Base-by-base conservation (phyloP, 2,888 invertebrate species). In the Eupeodes latifasciatus region DNA sequence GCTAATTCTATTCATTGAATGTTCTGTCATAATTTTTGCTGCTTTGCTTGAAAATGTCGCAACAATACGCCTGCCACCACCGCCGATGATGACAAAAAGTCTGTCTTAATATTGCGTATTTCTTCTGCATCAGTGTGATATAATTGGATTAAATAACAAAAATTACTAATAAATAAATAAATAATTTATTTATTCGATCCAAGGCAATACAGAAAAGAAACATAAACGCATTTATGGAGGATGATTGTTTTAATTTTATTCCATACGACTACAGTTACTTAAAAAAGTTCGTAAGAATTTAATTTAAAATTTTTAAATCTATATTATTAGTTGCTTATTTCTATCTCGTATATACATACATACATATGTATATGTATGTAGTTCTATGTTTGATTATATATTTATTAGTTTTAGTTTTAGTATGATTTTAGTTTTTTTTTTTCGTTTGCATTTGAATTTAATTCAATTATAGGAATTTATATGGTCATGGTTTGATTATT, bases 231-330 rank as follows among this genome's bases (percentile, higher is more conserved):
- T 91, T 90, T 91, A 92, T 92, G 93, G 93, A 92, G 92, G 91
- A 92, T 92, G 92, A 92, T 90, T 92, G 91, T 91, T 92, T 91
- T 90, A 91, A 91, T 85, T 92, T 92, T 89, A 91, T 92, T 90
- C 92, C 93, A 61, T 93, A 92, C 90, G 92, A 92, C 91, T 90
- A 91, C 90, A 92, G 92, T 90, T 92, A 93, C 90, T 91, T 92
- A 85, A 92, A 93, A 91, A 93, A 90, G 93, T 93, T 92, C 90
- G 93, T 93, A 93, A 91, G 82, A 79, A 67, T 62, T 11, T 40
- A 74, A 74, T 55, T 16, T 53, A 51, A 75, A 51, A 7, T 53
- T 5, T 47, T 51, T 47, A 44, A 4, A 44, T 71, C 19, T 36
- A 44, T 69, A 57, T n/a, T 19, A 64, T 81, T 11, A 55, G 55